A percentile compares a stretch with the other conserved stretches of the same genome.
Conservation (phyloP, 1,140 invertebrate genomes). For the Achroia grisella region DNA sequence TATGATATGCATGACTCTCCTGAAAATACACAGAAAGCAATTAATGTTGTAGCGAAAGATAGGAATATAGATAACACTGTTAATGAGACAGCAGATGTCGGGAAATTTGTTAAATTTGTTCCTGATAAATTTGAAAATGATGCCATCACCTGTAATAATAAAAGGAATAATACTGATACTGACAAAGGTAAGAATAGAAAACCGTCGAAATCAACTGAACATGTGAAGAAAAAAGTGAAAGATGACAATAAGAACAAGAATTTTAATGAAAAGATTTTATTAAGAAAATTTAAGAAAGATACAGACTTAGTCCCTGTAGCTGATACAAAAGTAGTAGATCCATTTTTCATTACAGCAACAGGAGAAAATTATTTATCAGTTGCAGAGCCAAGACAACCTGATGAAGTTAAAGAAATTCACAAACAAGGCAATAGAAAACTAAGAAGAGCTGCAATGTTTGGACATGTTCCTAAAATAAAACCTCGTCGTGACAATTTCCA, state of each 20-base stretch:
- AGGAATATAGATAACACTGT: not conserved
- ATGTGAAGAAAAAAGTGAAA: slow-evolving; percentile 32
- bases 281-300: slow-evolving; percentile 53
- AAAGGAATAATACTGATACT: too few relatives aligned
- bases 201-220: not conserved
- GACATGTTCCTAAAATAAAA: slow-evolving; percentile 50
- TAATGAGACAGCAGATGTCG: slow-evolving; percentile 1
- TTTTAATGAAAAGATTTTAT: slow-evolving; percentile 49
- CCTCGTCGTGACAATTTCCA: slow-evolving; percentile 27
- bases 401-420: slow-evolving; percentile 61
- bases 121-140: not conserved
- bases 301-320: slow-evolving; percentile 21
- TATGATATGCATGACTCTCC: too few relatives aligned
- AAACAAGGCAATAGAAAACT: slow-evolving; percentile 57
- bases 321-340: slow-evolving; percentile 64
- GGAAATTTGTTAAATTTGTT: slow-evolving; percentile 3
- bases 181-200: too few relatives aligned
- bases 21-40: not conserved
- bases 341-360: slow-evolving; percentile 75
- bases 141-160: too few relatives aligned
- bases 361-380: slow-evolving; percentile 75
- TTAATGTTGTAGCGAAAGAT: too few relatives aligned
- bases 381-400: slow-evolving; percentile 60
- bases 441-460: slow-evolving; percentile 63
- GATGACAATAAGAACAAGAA: slow-evolving; percentile 51